Base-by-base conservation (phyloP, 2,888 invertebrate genomes). In the Melanostoma scalare region DNA sequence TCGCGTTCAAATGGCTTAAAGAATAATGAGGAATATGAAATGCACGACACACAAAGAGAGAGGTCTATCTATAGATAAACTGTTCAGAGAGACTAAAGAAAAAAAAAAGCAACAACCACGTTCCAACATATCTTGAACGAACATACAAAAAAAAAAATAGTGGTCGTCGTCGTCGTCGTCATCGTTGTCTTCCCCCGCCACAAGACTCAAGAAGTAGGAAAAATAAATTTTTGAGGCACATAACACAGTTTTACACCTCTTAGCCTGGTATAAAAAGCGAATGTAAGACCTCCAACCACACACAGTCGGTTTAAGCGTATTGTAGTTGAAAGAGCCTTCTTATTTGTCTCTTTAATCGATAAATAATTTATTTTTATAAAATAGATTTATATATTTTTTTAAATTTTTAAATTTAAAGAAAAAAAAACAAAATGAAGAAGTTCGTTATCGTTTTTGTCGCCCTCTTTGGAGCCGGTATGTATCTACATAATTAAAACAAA, bases 401-500 rank as follows among this genome's bases (percentile, higher is more conserved):
- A 72, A 80, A 61, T 74, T 58, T 31, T 36, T 63, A 61, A 61
- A 81, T 60, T 50, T 63, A 78, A 69, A 58, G 42, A 68, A 82
- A 58, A 79, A 79, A 74, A 77, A 84, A 60, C 86, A 89, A 88
- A 89, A 91, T 91, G 91, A 91, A 91, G 87, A 90, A 89, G 89
- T 91, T 90, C 89, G 86, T 91, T 88, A 87, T 91, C 87, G 89
- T 94, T 91, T 93, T 93, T 91, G 93, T 93, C 92, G 94, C 94
- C 92, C 92, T 94, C 86, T 91, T 92, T 92, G 94, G 94, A 93
- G 93, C 94, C 92, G 94, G 94, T 94, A 94, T 92, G 94, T 94
- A 94, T 90, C 87, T 85, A 10, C 20, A 20, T 20, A 48, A 48
- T 9, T 3, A 78, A 81, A 86, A 85, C 77, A 85, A 60, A 77